These are phyloP conservation scores for Rachycentron canadum DNA, from an alignment of 2,797 vertebrate species.

Conservation along the genomic window DNA sequence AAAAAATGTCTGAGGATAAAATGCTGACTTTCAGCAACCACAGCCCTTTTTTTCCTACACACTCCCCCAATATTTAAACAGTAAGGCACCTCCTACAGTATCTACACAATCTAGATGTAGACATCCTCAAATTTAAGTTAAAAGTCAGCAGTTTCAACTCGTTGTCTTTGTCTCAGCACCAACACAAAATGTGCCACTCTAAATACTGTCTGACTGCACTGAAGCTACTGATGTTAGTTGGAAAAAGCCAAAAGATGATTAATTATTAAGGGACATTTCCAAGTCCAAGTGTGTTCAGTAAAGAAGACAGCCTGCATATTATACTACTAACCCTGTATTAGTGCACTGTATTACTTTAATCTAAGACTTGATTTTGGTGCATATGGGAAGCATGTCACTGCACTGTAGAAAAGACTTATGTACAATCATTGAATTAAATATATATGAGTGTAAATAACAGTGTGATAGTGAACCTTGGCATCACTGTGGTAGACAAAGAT, in stretches of 20 bases:
- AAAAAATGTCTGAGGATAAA: neutral
- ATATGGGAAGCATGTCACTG: neutral
- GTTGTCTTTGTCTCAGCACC: neutral
- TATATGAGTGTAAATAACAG: neutral
- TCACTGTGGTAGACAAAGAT: conserved; percentile 97
- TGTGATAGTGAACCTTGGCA: conserved; percentile 88
- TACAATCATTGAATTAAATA: neutral
- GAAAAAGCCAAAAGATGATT: neutral
- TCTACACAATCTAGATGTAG: neutral
- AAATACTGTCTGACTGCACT: neutral
- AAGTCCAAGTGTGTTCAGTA: neutral
- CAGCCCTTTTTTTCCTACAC: neutral
- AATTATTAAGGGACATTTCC: conserved; percentile 17
- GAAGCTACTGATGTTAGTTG: neutral
- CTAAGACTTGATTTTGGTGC: neutral
- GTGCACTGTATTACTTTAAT: neutral
- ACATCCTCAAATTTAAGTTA: neutral
- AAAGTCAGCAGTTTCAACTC: neutral
- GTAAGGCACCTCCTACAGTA: neutral
- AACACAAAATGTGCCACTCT: conserved; percentile 7
- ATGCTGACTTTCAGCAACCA: neutral
- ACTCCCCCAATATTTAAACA: neutral
- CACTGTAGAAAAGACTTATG: neutral
- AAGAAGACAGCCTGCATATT: conserved; percentile 9
- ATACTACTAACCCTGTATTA: neutral